Conservation (phyloP, 1,140 invertebrate species). For the Uloborus diversus region DNA sequence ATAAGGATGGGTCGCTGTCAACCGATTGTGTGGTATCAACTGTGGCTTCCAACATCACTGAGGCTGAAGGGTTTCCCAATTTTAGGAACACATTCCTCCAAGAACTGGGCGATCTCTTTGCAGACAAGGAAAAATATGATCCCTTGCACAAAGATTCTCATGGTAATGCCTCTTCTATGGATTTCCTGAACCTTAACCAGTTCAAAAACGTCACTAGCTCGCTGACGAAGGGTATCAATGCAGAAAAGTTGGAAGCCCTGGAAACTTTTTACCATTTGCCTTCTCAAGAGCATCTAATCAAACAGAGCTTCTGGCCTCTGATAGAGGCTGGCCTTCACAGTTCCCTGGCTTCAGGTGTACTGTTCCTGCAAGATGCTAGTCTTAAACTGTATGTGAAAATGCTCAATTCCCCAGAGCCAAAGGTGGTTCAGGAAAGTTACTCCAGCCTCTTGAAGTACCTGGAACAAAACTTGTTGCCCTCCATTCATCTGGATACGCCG, state of each 20-base stretch:
- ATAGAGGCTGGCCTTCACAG: constrained; percentile 22
- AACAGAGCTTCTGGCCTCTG: constrained; percentile 25
- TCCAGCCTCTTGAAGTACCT: constrained; percentile 34
- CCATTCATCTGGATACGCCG: background rate
- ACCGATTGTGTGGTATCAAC: background rate
- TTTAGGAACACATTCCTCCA: constrained; percentile 5
- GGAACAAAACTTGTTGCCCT: background rate
- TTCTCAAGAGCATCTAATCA: constrained; percentile 32
- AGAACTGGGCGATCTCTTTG: background rate
- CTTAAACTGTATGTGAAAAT: constrained; percentile 39
- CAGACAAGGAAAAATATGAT: constrained; percentile 21
- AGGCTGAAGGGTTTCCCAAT: constrained; percentile 10
- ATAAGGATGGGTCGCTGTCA: background rate
- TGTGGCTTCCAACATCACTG: background rate
- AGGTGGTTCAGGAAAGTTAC: constrained; percentile 43
- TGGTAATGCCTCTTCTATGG: constrained; percentile 32
- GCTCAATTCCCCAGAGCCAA: constrained; percentile 30
- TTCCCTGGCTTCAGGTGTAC: constrained; percentile 1
- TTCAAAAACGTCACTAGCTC: background rate
- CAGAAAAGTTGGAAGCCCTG: constrained; percentile 44
- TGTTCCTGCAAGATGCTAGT: constrained; percentile 19
- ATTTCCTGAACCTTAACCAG: constrained; percentile 39
- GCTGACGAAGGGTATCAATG: constrained; percentile 4
- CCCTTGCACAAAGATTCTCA: constrained; percentile 13
- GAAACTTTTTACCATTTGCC: constrained; percentile 20